Base-by-base conservation (phyloP, 2,113 vertebrate genomes). In the Oenanthe oenanthe region DNA sequence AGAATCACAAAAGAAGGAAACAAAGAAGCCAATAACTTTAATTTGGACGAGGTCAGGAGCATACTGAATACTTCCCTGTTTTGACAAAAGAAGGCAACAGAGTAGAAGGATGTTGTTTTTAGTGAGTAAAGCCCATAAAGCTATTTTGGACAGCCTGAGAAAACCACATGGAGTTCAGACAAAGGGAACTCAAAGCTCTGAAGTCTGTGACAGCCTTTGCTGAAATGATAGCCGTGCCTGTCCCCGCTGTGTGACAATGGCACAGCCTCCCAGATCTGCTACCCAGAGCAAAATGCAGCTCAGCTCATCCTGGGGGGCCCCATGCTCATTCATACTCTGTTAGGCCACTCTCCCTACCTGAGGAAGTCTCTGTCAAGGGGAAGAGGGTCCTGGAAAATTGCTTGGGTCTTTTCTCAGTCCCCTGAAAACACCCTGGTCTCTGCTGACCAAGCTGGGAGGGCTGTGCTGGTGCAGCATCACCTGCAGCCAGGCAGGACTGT, bases 1-100 rank as follows among this genome's bases (percentile, higher is more conserved):
- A 95, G 92, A 98, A 91, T 73, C 38, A 92, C 22, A 91, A 87
- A 91, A 86, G 29, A 75, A 94, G 54, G 15, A 45, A 81, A 65
- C 42, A 87, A 40, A 45, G 75, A 43, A 47, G 42, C 83, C 60
- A 81, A 4, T 51, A 75, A 58, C 19, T 54, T 96, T 25, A 77
- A 66, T 43, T 54, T 50, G 57, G 31, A 96, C 82, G 38, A 93
- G 56, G 47, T 88, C 40, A 70, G 42, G 11, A 74, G 79, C 0
- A 0, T 19, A 60, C n/a, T 63, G 57, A 77, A 10, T 63, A 74
- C 77, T 45, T 90, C 95, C 65, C 29, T 84, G 42, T 66, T 92
- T 75, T 57, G 50, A 62, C 53, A 78, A 38, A 73, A 50, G 25
- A 79, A 19, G 26, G 40, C 16, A 60, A 70, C 13, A 60, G 57